Evolutionary conservation across 2,797 vertebrate species (phyloP).

Genomic region (Oreochromis grahami): DNA sequence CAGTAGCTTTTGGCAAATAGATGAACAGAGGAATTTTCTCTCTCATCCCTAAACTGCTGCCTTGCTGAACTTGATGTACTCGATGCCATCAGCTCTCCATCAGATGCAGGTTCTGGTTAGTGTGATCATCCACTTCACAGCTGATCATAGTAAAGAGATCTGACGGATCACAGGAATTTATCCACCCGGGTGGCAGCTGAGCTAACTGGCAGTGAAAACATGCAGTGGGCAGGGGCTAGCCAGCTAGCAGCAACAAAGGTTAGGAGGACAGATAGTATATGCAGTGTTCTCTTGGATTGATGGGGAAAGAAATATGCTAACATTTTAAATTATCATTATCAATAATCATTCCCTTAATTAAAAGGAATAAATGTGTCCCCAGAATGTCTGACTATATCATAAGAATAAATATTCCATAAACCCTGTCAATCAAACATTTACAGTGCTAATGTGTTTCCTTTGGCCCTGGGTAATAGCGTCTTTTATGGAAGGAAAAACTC

Average conservation of each 20-base stretch:
- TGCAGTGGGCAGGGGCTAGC: not conserved
- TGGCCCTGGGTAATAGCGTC: not conserved
- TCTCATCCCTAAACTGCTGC: not conserved
- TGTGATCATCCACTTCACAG: not conserved
- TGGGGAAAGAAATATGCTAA: not conserved
- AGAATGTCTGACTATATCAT: not conserved
- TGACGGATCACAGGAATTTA: not conserved
- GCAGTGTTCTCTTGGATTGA: fast-evolving
- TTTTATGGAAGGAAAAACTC: not conserved
- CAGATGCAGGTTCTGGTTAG: not conserved
- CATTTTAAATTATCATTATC: not conserved
- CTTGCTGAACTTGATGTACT: not conserved
- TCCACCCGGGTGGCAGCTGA: not conserved
- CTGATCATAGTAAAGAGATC: not conserved
- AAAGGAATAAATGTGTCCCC: not conserved
- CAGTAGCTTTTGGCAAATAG: not conserved
- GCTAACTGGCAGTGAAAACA: not conserved
- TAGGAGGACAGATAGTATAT: not conserved
- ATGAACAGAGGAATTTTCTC: not conserved
- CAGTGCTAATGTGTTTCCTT: not conserved
- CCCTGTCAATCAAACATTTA: not conserved
- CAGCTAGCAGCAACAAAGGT: not conserved
- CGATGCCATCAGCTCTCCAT: not conserved
- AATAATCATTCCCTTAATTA: not conserved
- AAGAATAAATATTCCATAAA: not conserved